These are phyloP conservation scores for Agapostemon virescens DNA, from an alignment of 2,888 invertebrate species.

Conservation along the genomic window DNA sequence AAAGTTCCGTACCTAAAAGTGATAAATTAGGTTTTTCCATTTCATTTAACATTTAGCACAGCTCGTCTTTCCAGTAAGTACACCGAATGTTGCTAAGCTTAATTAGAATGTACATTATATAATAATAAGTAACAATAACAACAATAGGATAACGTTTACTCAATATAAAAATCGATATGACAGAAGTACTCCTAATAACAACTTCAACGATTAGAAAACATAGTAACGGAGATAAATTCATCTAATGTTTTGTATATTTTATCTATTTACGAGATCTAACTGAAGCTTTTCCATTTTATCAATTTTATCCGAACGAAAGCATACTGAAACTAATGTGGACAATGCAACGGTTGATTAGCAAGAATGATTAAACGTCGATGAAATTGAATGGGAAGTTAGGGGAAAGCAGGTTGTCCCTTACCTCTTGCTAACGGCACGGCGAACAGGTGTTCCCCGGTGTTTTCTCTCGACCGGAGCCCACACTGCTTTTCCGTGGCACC, in stretches of 20 bases:
- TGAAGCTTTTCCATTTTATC: background rate
- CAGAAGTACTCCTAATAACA: no score
- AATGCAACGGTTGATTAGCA: background rate
- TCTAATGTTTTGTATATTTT: background rate
- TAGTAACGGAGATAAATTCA: background rate
- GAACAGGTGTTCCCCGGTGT: slow-evolving; percentile 18
- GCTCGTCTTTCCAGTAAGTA: no score
- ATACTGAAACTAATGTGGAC: background rate
- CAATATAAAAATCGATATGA: no score
- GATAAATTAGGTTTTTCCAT: no score
- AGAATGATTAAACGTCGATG: background rate
- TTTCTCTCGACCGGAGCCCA: slow-evolving; percentile 15
- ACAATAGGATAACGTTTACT: background rate
- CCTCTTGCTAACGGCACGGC: slow-evolving; percentile 22
- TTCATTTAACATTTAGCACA: background rate
- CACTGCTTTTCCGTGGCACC: slow-evolving; percentile 18
- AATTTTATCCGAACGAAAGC: background rate
- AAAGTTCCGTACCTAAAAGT: no score
- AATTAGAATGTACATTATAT: background rate
- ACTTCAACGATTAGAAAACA: background rate
- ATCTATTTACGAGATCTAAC: no score
- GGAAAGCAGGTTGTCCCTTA: slow-evolving; percentile 25
- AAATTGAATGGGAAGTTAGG: background rate
- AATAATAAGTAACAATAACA: background rate
- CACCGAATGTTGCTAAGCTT: background rate